A percentile compares a stretch with the other conserved stretches of the same genome.
Conservation (phyloP, 2,888 invertebrate species). For the Pterobdella sp. region DNA sequence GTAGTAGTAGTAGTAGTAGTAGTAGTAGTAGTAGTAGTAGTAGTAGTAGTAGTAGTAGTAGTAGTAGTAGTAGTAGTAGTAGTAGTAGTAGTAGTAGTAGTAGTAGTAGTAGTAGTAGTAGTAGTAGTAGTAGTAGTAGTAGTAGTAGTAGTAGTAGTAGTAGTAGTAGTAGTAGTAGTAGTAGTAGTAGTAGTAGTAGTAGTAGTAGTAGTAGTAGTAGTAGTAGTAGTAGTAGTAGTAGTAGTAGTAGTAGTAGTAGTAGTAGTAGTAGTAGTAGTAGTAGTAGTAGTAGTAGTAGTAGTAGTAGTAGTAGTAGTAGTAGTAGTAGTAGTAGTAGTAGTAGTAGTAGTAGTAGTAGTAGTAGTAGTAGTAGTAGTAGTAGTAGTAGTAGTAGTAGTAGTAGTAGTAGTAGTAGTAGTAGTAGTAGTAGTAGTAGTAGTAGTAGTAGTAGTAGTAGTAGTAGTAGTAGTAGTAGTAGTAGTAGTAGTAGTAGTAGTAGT, state of each 20-base stretch:
- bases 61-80: conserved; percentile 18
- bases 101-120: conserved; percentile 20
- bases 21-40: conserved; percentile 18
- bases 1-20: conserved; percentile 18
- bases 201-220: conserved; percentile 18
- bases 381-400: conserved; percentile 18
- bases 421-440: conserved; percentile 18
- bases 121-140: conserved; percentile 18
- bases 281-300: conserved; percentile 18
- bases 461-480: conserved; percentile 19
- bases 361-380: conserved; percentile 18
- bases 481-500: conserved; percentile 17
- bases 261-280: conserved; percentile 18
- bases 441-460: conserved; percentile 18
- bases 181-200: conserved; percentile 18
- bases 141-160: conserved; percentile 18
- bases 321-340: conserved; percentile 18
- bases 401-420: conserved; percentile 18
- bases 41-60: conserved; percentile 18
- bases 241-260: conserved; percentile 18
- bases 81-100: conserved; percentile 18
- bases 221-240: conserved; percentile 20
- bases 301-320: conserved; percentile 18
- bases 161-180: conserved; percentile 18
- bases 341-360: conserved; percentile 20